phyloP scores from a whole-genome alignment of 2,797 vertebrate genomes.

The Potorous gilbertii region DNA sequence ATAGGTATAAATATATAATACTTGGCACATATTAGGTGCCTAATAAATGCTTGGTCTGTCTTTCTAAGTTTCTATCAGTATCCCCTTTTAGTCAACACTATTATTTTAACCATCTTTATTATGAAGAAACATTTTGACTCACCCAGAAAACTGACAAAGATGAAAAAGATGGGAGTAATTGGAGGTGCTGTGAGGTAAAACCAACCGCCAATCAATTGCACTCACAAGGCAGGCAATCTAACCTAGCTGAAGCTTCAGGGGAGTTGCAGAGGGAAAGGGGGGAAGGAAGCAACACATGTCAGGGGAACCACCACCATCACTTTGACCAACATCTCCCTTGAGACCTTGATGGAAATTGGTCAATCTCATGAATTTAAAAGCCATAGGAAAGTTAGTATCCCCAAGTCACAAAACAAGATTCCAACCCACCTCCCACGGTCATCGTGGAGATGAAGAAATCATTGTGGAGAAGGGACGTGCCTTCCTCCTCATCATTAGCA shows the following conservation, averaged over 20 bases:
- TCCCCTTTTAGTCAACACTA: neutral
- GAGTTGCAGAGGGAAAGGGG: neutral
- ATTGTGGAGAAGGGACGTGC: neutral
- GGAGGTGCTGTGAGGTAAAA: neutral
- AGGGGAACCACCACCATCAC: neutral
- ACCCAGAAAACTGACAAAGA: neutral
- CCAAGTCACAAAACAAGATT: neutral
- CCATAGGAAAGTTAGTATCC: neutral
- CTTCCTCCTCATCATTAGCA: neutral
- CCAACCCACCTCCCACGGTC: neutral
- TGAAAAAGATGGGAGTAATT: neutral
- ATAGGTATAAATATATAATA: neutral
- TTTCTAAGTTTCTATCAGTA: neutral
- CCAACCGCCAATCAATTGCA: neutral
- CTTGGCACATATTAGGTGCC: neutral
- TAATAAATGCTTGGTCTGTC: neutral
- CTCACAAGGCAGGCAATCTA: neutral
- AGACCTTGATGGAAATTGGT: neutral
- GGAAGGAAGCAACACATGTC: neutral
- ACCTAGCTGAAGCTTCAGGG: neutral
- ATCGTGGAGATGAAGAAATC: neutral
- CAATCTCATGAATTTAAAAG: neutral
- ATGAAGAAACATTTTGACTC: neutral
- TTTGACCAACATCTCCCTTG: neutral
- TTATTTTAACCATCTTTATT: neutral